These are phyloP conservation scores for zebrafish (Danio rerio) DNA, from an alignment of 2,113 vertebrate species.

Conservation along the genomic window DNA sequence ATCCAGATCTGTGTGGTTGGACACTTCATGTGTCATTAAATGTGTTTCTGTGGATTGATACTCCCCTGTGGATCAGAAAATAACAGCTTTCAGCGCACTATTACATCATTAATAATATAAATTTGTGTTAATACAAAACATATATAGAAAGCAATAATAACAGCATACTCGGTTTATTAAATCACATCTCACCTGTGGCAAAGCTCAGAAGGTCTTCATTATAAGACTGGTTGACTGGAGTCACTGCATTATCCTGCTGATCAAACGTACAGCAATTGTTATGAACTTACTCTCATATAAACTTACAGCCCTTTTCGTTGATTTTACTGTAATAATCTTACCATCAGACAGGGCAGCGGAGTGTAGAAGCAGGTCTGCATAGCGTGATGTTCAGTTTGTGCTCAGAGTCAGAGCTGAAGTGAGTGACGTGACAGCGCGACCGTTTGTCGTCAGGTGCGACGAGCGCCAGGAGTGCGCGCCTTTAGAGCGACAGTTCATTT, in stretches of 20 bases:
- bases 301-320: neutral
- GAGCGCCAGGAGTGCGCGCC: slow-evolving; percentile 39
- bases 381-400: neutral
- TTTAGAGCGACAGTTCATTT: slow-evolving; percentile 24
- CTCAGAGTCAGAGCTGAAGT: neutral
- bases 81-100: neutral
- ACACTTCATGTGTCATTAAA: neutral
- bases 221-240: neutral
- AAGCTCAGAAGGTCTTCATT: slow-evolving; percentile 13
- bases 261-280: neutral
- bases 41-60: neutral
- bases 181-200: slow-evolving; percentile 29
- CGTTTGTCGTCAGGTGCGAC: slow-evolving; percentile 40
- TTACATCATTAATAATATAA: neutral
- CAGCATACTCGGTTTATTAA: neutral
- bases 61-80: neutral
- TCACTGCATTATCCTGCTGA: slow-evolving; percentile 12
- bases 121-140: neutral
- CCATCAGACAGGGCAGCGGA: neutral
- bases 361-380: slow-evolving; percentile 35
- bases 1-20: neutral
- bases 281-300: neutral
- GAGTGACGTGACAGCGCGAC: neutral
- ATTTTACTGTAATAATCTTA: neutral
- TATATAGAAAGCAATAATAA: neutral